These are phyloP conservation scores for Columba livia DNA, from an alignment of 2,113 vertebrate species.

Conservation along the genomic window DNA sequence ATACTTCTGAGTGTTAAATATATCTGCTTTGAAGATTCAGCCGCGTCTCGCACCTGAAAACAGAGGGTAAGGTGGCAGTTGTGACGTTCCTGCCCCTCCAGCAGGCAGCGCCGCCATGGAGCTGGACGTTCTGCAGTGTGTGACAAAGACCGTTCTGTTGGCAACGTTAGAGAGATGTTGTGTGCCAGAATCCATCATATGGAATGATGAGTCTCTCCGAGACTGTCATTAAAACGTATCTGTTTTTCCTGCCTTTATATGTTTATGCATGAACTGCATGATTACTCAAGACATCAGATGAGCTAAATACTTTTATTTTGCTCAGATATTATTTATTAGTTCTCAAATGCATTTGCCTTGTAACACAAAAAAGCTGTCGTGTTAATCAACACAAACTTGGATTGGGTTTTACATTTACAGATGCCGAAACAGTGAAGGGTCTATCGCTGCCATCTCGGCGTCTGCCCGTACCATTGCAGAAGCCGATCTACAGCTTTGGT, in stretches of 20 bases:
- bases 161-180: not conserved
- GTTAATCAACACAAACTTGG: not conserved
- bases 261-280: constrained; percentile 15
- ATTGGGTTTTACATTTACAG: not conserved
- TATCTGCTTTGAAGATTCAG: not conserved
- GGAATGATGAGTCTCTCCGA: not conserved
- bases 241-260: constrained; percentile 8
- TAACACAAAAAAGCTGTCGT: not conserved
- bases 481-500: not conserved
- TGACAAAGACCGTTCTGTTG: not conserved
- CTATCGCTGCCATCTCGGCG: not conserved
- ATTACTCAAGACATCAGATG: constrained; percentile 27
- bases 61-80: not conserved
- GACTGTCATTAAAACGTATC: constrained; percentile 17
- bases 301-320: constrained; percentile 34
- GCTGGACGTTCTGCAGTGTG: not conserved
- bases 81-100: not conserved
- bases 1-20: not conserved
- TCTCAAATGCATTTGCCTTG: constrained; percentile 14
- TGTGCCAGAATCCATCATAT: not conserved
- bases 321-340: constrained; percentile 46
- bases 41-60: not conserved
- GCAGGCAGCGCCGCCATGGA: not conserved
- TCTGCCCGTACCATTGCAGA: not conserved
- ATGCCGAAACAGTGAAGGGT: not conserved